Evolutionary conservation across 1,140 invertebrate genomes (phyloP), one percentile per base, ranked within the genome.

Genomic region (Antheraea mylitta): DNA sequence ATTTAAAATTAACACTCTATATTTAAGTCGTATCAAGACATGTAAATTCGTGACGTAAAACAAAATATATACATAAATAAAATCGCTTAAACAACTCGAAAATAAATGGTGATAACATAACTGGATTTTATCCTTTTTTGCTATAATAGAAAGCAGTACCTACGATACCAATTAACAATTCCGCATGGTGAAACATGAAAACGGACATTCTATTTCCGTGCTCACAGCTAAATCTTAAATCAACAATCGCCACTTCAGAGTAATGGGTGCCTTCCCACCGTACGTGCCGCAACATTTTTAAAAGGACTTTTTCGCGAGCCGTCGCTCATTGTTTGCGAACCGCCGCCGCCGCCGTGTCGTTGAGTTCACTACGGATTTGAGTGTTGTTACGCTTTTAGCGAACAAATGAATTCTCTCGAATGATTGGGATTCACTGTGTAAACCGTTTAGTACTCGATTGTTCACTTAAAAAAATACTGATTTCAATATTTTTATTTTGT

Each of bases 221-320:
- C 77, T 79, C 70, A 68, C 76, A 78, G 81, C 75, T 77, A 87
- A 87, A 89, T 87, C 85, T 85, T 80, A 88, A 81, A 86, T 80
- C 83, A 90, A 91, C 89, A 91, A 65, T 77, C 72, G 79, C 72
- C 86, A 85, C 86, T 88, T 82, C 80, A 66, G 82, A 77, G 83
- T 88, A 89, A 89, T 90, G 87, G 89, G 85, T 81, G 84, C 79
- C 80, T 83, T 76, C 79, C 79, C 80, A 78, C 77, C 81, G 89
- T 88, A 91, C 89, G 89, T 91, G 89, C 87, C 89, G 82, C 82
- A 86, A 88, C 89, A 91, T 91, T 91, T 91, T 91, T 91, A 90
- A 91, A 87, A 85, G 89, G 89, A 91, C 89, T 91, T 91, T 91
- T 91, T 91, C 89, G 89, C 89, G 78, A 87, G 78, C 84, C 75